Evolutionary conservation across 64 coral and sea anemone genomes (phyloP), one percentile per base, ranked within the genome.

Genomic region (Stichodactyla helianthus): DNA sequence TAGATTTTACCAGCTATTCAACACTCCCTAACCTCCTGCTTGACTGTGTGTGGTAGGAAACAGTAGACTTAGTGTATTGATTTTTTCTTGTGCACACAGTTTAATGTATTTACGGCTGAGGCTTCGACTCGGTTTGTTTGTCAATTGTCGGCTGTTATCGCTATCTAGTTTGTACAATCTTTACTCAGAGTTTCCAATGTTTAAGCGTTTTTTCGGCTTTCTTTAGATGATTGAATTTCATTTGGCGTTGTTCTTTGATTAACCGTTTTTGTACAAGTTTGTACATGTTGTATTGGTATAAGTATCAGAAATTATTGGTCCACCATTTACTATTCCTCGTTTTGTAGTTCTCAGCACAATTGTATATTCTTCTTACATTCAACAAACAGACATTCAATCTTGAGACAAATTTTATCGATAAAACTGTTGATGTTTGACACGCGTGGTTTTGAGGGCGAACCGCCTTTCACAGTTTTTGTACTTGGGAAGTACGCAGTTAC

Each of bases 71-170:
- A 5, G 8, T 74, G 2, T 27, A 4, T 31, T 26, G 13, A 31
- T 74, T 74, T 25, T 74, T 74, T 74, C 68, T 74, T 74, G 1
- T 26, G 12, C 68, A 74, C 12, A 74, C 68, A 74, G 23, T 35
- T 74, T 35, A 74, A 74, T 74, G 68, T 74, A 23, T 74, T 31
- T 74, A 74, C 68, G 68, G 68, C 68, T 74, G 26, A 74, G 27
- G 68, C 10, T 10, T 74, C 23, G 68, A 74, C 10, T 23, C 11
- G 23, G 68, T 74, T 74, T 74, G 68, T 74, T 74, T 74, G 68
- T 8, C 68, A 74, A 31, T 74, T 28, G 68, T 74, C 68, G 68
- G 68, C 68, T 74, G n/a, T 74, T 74, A 74, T 74, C 68, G 68
- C 68, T 74, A 74, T 74, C 68, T 74, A 74, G 68, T 74, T 74